A percentile compares a stretch with the other conserved stretches of the same genome.
Evolutionary conservation across 1,140 invertebrate species (phyloP).

Genomic region (Caligus rogercresseyi): DNA sequence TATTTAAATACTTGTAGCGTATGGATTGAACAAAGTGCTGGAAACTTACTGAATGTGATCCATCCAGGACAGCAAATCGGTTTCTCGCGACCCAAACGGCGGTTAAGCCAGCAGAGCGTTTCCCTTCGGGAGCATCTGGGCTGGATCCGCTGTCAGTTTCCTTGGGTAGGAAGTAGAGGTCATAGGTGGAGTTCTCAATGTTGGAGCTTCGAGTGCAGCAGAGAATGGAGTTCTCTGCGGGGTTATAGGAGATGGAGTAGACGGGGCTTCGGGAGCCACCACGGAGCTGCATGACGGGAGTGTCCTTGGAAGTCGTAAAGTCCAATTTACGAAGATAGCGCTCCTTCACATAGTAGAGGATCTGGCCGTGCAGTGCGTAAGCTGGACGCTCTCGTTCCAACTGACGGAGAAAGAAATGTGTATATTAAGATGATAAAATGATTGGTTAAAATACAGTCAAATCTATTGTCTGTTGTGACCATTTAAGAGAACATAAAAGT

Average conservation of each 20-base stretch:
- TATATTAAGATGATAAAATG: no score
- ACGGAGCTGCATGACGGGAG: slow-evolving; percentile 78
- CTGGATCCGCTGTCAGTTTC: slow-evolving; percentile 38
- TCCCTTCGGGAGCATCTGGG: slow-evolving; percentile 46
- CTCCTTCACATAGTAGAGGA: slow-evolving; percentile 92
- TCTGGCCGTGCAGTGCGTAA: slow-evolving; percentile 77
- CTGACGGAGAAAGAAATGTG: slow-evolving; percentile 22
- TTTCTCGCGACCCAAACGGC: slow-evolving; percentile 97
- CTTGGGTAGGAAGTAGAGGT: slow-evolving; percentile 74
- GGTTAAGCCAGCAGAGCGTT: slow-evolving; percentile 70
- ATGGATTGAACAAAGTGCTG: background rate
- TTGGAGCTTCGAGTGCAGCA: slow-evolving; percentile 52
- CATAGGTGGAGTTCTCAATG: slow-evolving; percentile 80
- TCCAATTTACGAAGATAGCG: slow-evolving; percentile 74
- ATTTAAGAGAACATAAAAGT: no score
- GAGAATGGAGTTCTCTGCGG: slow-evolving; percentile 75
- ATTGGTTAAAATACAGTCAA: no score
- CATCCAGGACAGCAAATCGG: slow-evolving; percentile 89
- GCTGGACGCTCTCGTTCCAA: slow-evolving; percentile 89
- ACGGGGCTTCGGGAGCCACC: slow-evolving; percentile 43
- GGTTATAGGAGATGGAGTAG: slow-evolving; percentile 87
- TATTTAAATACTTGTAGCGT: no score
- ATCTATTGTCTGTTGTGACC: no score
- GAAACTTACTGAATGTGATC: slow-evolving; percentile 53
- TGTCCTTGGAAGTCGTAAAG: slow-evolving; percentile 79